These are phyloP conservation scores for Orestias chungarensis DNA, from an alignment of 2,797 vertebrate species.

Conservation along the genomic window DNA sequence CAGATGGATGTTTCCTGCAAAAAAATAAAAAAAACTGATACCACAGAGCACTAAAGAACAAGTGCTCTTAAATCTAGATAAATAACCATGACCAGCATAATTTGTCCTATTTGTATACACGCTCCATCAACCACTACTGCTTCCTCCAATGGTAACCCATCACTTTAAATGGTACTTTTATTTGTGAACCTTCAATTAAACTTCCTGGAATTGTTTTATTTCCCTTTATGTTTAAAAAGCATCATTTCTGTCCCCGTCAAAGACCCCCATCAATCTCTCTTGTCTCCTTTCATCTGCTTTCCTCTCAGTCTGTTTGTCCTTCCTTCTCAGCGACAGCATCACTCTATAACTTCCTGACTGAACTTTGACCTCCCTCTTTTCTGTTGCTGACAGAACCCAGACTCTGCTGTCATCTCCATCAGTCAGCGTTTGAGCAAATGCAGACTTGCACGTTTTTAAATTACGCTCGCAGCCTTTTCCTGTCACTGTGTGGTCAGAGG, in stretches of 20 bases:
- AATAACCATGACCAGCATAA: not conserved
- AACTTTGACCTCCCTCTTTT: constrained; percentile 62
- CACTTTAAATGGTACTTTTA: not conserved
- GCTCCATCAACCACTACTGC: not conserved
- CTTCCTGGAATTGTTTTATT: not conserved
- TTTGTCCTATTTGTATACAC: not conserved
- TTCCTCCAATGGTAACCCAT: not conserved
- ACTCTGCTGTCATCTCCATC: constrained; percentile 59
- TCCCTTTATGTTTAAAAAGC: constrained; percentile 26
- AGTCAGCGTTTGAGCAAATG: constrained; percentile 31
- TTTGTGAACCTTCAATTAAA: constrained; percentile 12
- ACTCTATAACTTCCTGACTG: constrained; percentile 63
- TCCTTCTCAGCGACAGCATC: constrained; percentile 63
- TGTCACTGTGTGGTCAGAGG: constrained; percentile 15
- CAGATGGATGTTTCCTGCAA: too few species aligned
- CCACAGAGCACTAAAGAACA: too few species aligned
- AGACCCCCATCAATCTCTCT: constrained; percentile 54
- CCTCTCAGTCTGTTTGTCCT: constrained; percentile 49
- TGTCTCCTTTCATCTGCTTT: constrained; percentile 57
- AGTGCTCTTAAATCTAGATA: not conserved
- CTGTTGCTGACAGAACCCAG: constrained; percentile 68
- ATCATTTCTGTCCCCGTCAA: constrained; percentile 29
- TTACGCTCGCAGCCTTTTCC: constrained; percentile 19
- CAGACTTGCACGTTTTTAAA: constrained; percentile 4
- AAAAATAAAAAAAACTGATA: too few species aligned